Conservation (phyloP, 2,888 invertebrate species). For the Bursaphelenchus okinawaensis region DNA sequence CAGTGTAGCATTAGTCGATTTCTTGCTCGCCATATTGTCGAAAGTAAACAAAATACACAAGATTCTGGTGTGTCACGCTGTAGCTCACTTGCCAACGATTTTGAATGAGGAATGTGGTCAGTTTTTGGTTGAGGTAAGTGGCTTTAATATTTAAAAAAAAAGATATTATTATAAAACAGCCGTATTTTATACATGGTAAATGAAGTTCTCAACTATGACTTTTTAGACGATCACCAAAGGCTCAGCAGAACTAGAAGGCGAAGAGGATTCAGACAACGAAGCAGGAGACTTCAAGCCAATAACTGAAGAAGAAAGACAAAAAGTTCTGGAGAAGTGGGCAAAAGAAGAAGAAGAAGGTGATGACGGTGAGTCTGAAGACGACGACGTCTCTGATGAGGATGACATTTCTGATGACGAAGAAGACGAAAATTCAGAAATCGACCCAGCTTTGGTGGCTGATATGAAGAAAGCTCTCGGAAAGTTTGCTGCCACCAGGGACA, state of each 20-base stretch:
- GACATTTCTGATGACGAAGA: slow-evolving; percentile 16
- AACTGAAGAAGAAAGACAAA: slow-evolving; percentile 15
- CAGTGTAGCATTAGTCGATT: background rate
- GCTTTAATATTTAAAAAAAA: background rate
- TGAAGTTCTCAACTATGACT: background rate
- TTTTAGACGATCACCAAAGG: background rate
- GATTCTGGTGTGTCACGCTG: background rate
- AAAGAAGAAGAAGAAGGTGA: slow-evolving; percentile 16
- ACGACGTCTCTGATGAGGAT: slow-evolving; percentile 15
- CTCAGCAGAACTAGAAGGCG: slow-evolving; percentile 6
- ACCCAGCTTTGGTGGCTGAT: background rate
- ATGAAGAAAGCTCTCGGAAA: slow-evolving; percentile 6
- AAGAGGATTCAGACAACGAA: slow-evolving; percentile 18
- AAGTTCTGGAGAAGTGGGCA: slow-evolving; percentile 3
- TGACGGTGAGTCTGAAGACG: slow-evolving; percentile 8
- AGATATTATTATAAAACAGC: background rate
- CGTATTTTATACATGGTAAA: background rate
- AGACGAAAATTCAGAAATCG: background rate
- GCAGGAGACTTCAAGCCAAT: slow-evolving; percentile 20
- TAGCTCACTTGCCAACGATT: background rate
- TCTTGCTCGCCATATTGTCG: background rate
- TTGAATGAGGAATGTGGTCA: background rate
- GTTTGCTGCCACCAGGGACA: background rate
- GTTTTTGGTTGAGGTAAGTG: background rate
- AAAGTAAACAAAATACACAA: background rate